A percentile compares a stretch with the other conserved stretches of the same genome.
phyloP scores from a whole-genome alignment of 92 coral and sea anemone genomes.

The Anthopleura xanthogrammica region DNA sequence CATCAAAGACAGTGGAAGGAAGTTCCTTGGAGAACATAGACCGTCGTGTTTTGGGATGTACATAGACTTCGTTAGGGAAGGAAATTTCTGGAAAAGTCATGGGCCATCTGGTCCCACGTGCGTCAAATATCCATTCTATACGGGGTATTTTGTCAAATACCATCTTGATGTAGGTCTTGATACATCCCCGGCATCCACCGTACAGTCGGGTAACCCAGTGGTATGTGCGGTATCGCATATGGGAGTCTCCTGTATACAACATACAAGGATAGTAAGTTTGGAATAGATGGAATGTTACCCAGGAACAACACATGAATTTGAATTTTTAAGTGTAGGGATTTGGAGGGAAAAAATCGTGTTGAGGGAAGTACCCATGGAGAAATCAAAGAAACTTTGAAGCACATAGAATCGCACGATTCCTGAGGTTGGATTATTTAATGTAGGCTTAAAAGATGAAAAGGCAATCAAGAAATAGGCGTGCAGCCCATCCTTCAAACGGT shows the following conservation, averaged over 20 bases:
- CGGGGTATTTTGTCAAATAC: slow-evolving; percentile 93
- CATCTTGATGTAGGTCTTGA: slow-evolving; percentile 89
- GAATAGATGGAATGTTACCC: background rate
- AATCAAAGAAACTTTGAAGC: too few species aligned
- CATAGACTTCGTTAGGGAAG: slow-evolving; percentile 82
- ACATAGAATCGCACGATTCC: too few species aligned
- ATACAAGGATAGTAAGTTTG: background rate
- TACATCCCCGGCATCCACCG: slow-evolving; percentile 88
- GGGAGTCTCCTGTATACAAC: slow-evolving; percentile 74
- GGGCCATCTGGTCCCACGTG: slow-evolving; percentile 99
- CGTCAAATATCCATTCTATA: slow-evolving; percentile 98
- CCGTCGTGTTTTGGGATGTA: slow-evolving; percentile 79
- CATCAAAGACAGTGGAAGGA: slow-evolving; percentile 73
- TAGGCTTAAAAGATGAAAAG: too few species aligned
- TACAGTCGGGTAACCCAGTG: slow-evolving; percentile 96
- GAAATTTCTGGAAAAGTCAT: slow-evolving; percentile 80
- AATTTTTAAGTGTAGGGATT: too few species aligned
- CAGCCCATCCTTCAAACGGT: too few species aligned
- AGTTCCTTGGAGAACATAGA: slow-evolving; percentile 87
- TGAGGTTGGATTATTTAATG: too few species aligned
- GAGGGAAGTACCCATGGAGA: too few species aligned
- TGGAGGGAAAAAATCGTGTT: too few species aligned
- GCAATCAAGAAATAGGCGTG: too few species aligned
- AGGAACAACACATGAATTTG: background rate
- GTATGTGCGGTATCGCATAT: slow-evolving; percentile 93